phyloP scores from a whole-genome alignment of 2,113 vertebrate species.

The Empidonax traillii region DNA sequence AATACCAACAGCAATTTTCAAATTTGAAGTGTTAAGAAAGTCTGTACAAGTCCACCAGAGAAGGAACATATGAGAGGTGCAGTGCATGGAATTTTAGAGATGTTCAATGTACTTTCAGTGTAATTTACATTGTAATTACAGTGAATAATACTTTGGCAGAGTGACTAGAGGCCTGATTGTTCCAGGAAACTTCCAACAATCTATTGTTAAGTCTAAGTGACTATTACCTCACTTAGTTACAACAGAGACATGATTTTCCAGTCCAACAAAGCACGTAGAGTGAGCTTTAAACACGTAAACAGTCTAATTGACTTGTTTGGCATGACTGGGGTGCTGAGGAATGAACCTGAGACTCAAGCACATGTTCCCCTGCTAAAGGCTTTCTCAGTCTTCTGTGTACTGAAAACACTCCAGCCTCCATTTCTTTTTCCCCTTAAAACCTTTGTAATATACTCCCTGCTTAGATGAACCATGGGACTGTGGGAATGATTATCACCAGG shows the following conservation, averaged over 20 bases:
- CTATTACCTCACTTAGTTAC: slow-evolving; percentile 26
- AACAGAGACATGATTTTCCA: slow-evolving; percentile 35
- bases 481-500: neutral
- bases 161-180: neutral
- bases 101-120: neutral
- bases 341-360: neutral
- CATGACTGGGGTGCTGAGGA: neutral
- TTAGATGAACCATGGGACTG: neutral
- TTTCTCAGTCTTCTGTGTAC: neutral
- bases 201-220: neutral
- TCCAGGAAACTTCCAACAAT: slow-evolving; percentile 25
- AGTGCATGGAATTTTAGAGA: neutral
- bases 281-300: neutral
- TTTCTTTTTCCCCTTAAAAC: neutral
- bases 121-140: neutral
- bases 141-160: slow-evolving; percentile 36
- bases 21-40: neutral
- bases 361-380: neutral
- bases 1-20: neutral
- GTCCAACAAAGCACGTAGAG: neutral
- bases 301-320: neutral
- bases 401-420: neutral
- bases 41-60: neutral
- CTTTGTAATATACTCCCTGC: neutral
- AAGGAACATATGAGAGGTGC: neutral